Conservation (phyloP, 2,797 vertebrate genomes). For the Prunella strophiata region DNA sequence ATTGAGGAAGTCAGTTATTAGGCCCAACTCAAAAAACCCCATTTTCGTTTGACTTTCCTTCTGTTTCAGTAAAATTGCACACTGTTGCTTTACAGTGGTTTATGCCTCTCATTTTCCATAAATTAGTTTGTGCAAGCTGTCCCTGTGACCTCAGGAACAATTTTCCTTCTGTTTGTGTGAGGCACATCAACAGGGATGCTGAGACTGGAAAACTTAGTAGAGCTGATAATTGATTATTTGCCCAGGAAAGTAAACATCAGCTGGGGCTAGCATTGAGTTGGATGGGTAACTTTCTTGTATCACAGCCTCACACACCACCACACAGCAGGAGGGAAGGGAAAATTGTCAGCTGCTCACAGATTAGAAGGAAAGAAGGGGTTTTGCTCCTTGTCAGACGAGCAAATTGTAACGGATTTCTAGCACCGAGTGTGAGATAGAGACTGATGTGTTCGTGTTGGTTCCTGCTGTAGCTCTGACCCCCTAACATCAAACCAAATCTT, state of each 20-base stretch:
- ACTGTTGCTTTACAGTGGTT: neutral
- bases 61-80: neutral
- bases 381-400: neutral
- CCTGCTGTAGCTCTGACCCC: neutral
- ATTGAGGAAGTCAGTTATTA: neutral
- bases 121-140: slow-evolving; percentile 37
- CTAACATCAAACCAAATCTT: neutral
- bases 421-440: neutral
- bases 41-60: neutral
- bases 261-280: neutral
- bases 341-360: neutral
- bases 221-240: slow-evolving; percentile 28
- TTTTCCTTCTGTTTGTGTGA: slow-evolving; percentile 7
- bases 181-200: neutral
- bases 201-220: slow-evolving; percentile 10
- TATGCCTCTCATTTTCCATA: neutral
- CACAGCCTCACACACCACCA: neutral
- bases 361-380: neutral
- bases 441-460: neutral
- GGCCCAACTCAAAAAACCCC: neutral
- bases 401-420: neutral
- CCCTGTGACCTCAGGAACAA: slow-evolving; percentile 21
- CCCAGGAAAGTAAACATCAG: slow-evolving; percentile 37
- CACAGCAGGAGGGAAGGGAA: neutral
- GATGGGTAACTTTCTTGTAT: neutral